Evolutionary conservation across 2,888 invertebrate genomes (phyloP).

Genomic region (Nomada goodeniana): DNA sequence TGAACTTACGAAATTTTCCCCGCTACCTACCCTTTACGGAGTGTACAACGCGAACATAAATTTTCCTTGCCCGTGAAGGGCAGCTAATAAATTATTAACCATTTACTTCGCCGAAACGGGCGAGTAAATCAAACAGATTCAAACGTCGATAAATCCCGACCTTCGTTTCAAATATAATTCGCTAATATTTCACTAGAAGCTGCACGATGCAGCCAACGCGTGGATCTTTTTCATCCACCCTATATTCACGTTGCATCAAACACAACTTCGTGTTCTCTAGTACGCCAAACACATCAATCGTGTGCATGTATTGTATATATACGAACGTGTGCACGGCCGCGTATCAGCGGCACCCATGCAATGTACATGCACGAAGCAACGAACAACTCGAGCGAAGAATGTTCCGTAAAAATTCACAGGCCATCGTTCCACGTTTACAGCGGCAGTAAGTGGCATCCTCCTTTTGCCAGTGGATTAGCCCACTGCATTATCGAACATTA

Average conservation of each 20-base stretch:
- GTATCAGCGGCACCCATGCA: conserved; percentile 30
- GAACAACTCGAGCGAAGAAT: conserved; percentile 6
- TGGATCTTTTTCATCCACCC: conserved; percentile 4
- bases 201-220: conserved; percentile 6
- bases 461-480: conserved; percentile 9
- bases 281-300: conserved; percentile 55
- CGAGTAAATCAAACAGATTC: no score
- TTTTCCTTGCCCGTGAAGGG: no score
- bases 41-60: no score
- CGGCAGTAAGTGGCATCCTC: not conserved
- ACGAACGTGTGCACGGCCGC: conserved; percentile 38
- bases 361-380: conserved; percentile 11
- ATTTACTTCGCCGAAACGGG: no score
- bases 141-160: not conserved
- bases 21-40: no score
- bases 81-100: no score
- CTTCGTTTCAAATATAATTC: not conserved
- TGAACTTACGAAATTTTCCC: no score
- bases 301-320: conserved; percentile 60
- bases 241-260: conserved; percentile 3
- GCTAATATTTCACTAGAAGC: not conserved
- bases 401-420: conserved; percentile 6
- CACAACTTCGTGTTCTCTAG: conserved; percentile 38
- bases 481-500: conserved; percentile 4
- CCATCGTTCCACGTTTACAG: not conserved